phyloP scores from a whole-genome alignment of 2,113 vertebrate species.

The Eurypyga helias region DNA sequence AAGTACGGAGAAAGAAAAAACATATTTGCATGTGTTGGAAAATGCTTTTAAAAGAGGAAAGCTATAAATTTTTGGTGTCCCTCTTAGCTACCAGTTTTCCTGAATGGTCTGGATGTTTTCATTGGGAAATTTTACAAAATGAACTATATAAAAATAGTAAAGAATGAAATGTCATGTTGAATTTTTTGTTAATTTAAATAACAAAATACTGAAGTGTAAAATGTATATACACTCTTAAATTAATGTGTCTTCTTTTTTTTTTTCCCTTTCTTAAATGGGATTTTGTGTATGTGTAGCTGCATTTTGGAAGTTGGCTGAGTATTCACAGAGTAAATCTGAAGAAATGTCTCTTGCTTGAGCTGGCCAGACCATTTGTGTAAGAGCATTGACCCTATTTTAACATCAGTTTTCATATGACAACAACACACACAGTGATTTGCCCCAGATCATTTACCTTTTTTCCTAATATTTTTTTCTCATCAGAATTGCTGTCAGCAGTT shows the following conservation, averaged over 20 bases:
- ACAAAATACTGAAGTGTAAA: background rate
- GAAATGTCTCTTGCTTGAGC: background rate
- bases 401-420: background rate
- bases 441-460: background rate
- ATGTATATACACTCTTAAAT: background rate
- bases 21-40: background rate
- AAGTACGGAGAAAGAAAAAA: background rate
- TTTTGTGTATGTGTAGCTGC: background rate
- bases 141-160: background rate
- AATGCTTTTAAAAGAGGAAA: background rate
- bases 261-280: background rate
- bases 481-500: background rate
- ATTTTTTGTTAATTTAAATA: background rate
- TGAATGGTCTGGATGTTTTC: background rate
- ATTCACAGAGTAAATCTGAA: background rate
- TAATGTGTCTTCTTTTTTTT: background rate
- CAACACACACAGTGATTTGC: background rate
- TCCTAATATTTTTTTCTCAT: background rate
- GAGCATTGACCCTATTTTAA: background rate
- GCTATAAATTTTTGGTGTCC: background rate
- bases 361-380: background rate
- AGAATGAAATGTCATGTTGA: background rate
- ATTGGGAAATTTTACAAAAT: background rate
- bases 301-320: background rate
- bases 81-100: background rate